Base-by-base conservation (phyloP, 2,113 vertebrate species). In the Rhombomys opimus region DNA sequence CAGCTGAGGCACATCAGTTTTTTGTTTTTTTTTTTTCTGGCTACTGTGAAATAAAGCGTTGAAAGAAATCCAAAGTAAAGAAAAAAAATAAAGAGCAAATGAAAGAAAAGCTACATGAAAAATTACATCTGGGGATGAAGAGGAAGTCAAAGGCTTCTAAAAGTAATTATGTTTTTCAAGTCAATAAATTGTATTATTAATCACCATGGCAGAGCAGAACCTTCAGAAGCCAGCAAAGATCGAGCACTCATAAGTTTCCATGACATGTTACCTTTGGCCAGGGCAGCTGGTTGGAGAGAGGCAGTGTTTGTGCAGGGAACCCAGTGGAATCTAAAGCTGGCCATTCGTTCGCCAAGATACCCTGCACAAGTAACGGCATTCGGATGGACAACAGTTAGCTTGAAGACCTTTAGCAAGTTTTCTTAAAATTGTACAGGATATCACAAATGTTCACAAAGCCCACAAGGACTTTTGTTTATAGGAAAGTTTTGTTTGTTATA, bases 61-160 rank as follows among this genome's bases (percentile, higher is more conserved):
- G 98, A 99, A 99, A 99, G 98, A 98, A 98, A 97, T 99, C 99
- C 99, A 99, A 99, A 99, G 99, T 98, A 99, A 99, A 99, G 99
- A 99, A 98, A 98, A 98, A 98, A 98, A 97, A 98, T 97, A 94
- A 4, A 96, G 98, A 98, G 98, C 97, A 98, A 99, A 98, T 91
- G 96, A 98, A 99, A 98, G 97, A 98, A 99, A 98, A 98, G 96
- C 72, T 96, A 87, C 96, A 97, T 99, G 99, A 99, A 99, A 99
- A 99, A 99, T 98, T 98, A 98, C 99, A 99, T 99, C 99, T 99
- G 99, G 99, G 98, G 97, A 98, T 97, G 98, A 98, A 92, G 97
- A 99, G 98, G 98, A 99, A 99, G 99, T 98, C 98, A 97, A 97
- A 98, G 98, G 97, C 98, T 98, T 99, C 99, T 98, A 98, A 98